phyloP scores from a whole-genome alignment of 2,888 invertebrate species.

The Rhogogaster chlorosoma region DNA sequence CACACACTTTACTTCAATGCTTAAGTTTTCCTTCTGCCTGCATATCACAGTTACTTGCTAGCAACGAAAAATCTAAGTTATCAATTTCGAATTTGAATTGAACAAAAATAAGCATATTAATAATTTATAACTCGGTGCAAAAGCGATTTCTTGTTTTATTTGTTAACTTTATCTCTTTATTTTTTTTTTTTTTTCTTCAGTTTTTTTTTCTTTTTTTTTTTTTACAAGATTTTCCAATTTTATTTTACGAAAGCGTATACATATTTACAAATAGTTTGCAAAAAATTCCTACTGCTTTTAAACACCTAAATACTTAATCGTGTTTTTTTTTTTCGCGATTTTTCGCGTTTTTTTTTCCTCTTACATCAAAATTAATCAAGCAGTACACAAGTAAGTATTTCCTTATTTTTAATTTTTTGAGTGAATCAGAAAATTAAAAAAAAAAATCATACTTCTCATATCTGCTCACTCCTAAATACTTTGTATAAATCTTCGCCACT shows the following conservation, averaged over 20 bases:
- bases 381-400: constrained; percentile 9
- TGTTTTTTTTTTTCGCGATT: background rate
- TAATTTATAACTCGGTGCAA: background rate
- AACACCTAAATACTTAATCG: constrained; percentile 13
- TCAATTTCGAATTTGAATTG: background rate
- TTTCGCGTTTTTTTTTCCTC: background rate
- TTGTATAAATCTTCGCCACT: background rate
- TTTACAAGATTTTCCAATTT: constrained; percentile 53
- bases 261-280: constrained; percentile 73
- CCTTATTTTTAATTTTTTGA: background rate
- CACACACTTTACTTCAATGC: constrained; percentile 18
- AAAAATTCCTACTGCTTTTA: constrained; percentile 64
- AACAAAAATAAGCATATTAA: background rate
- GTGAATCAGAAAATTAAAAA: background rate
- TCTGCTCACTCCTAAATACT: background rate
- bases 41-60: constrained; percentile 19
- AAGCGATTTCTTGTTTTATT: background rate
- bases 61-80: background rate
- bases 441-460: background rate
- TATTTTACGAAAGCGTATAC: constrained; percentile 71
- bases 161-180: background rate
- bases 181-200: background rate
- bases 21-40: constrained; percentile 23
- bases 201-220: background rate
- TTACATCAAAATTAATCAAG: constrained; percentile 4